Base-by-base conservation (phyloP, 2,797 vertebrate species). In the Hipposideros larvatus region DNA sequence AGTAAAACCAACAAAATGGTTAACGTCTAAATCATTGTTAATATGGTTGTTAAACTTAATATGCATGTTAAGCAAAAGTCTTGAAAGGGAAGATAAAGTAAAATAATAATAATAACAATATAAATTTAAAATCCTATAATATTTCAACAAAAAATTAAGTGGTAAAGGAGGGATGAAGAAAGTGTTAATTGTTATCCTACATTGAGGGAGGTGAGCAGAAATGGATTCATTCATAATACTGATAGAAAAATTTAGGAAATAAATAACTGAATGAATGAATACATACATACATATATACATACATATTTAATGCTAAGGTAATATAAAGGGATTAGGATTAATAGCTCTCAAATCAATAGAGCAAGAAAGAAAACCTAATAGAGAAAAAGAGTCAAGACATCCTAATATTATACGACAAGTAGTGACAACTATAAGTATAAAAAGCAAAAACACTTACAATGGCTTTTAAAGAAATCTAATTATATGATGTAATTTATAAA, bases 311-410 rank as follows among this genome's bases (percentile, higher is more conserved):
- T 68, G 43, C 71, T 83, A 63, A 83, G 7, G 21, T 87, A 71
- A 34, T 48, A 55, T 31, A 46, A 94, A 92, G 53, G 2, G 48
- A 82, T 71, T 80, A 82, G 9, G 7, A 78, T 70, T 55, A 82
- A 43, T 84, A 86, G n/a, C 77, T 93, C 96, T 93, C 28, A 79
- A 86, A 61, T 95, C 41, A 63, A 89, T 14, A 79, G 14, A 73
- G 43, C 63, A 79, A 22, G 84, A 43, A 75, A 70, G 16, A 66
- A 94, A 91, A 71, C 11, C 7, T 9, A 65, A 31, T 28, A 65
- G 18, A 43, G 46, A 88, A 46, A 75, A 88, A 28, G 73, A n/a
- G 37, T 61, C 22, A 75, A 86, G 68, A 95, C 93, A 82, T 48
- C 22, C n/a, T 77, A 78, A 51, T 71, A 19, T 61, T 73, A 68